Base-by-base conservation (phyloP, 2,888 invertebrate genomes). In the Dryadula phaetusa region DNA sequence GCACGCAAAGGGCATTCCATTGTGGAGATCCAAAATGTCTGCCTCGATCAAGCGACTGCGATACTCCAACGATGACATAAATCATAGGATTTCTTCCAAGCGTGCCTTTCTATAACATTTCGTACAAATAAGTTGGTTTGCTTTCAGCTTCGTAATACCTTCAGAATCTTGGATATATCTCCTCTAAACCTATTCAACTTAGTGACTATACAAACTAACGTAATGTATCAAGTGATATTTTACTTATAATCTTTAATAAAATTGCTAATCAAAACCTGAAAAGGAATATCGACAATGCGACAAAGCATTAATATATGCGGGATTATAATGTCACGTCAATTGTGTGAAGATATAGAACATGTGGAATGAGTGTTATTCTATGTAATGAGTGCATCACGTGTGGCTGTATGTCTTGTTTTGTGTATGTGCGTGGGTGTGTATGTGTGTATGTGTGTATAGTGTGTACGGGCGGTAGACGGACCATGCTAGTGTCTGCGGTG, bases 31-130 rank as follows among this genome's bases (percentile, higher is more conserved):
- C 70, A 66, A 66, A 56, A 62, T 54, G 70, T 66, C 80, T 74
- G 79, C 83, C 82, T 80, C 82, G 74, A 79, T 79, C 85, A 80
- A 86, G 81, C 78, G 81, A 82, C 85, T 78, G 85, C 86, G 79
- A 79, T 79, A 85, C 89, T 86, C 87, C 90, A 79, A 84, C 86
- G 89, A 83, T 81, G 85, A 84, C 88, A 86, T 85, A 87, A 87
- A 90, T 89, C 87, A 86, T 88, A 85, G 90, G 90, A 88, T 91
- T 90, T 89, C 92, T 88, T 92, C 92, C 92, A 84, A 88, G 87
- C 83, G 86, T 87, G 69, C 89, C 89, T 86, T 91, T 92, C 92
- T 92, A 92, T 92, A 92, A 92, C 90, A 92, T 92, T 90, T 88
- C 82, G 86, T 83, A 87, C 84, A 91, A 83, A 88, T 88, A 86